phyloP scores from a whole-genome alignment of 2,113 vertebrate genomes.

The Ctenodactylus gundi region DNA sequence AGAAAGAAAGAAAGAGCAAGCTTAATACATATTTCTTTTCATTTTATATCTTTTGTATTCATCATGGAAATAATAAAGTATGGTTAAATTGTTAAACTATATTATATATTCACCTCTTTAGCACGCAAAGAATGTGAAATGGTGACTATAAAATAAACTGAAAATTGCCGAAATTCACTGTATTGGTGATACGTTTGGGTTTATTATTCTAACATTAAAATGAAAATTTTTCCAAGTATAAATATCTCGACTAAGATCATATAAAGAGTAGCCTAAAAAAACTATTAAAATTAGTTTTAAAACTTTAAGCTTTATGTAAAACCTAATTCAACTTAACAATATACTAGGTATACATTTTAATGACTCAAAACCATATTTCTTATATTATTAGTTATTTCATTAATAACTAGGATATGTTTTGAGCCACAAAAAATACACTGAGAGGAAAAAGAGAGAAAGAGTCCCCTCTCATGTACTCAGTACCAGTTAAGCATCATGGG shows the following conservation, averaged over 20 bases:
- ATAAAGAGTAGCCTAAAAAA: not conserved
- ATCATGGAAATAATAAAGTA: not conserved
- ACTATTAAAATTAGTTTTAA: slow-evolving; percentile 22
- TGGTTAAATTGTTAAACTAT: not conserved
- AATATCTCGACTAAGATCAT: not conserved
- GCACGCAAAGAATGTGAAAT: not conserved
- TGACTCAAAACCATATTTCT: not conserved
- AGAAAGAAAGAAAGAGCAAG: too few relatives aligned
- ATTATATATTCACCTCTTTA: not conserved
- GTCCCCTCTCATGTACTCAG: not conserved
- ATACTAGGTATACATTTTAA: not conserved
- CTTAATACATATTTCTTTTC: not conserved
- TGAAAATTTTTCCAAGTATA: not conserved
- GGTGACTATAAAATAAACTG: not conserved
- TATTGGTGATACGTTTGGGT: not conserved
- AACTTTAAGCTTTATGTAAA: slow-evolving; percentile 19
- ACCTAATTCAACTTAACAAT: not conserved
- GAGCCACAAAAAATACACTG: not conserved
- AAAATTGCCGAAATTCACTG: not conserved
- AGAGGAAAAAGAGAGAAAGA: not conserved
- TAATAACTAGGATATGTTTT: slow-evolving; percentile 1
- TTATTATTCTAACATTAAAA: slow-evolving; percentile 27
- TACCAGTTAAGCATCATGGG: not conserved
- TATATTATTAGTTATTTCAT: not conserved
- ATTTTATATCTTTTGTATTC: not conserved